Conservation (phyloP, 2,888 invertebrate genomes). For the Lordiphosa andalusiaca region DNA sequence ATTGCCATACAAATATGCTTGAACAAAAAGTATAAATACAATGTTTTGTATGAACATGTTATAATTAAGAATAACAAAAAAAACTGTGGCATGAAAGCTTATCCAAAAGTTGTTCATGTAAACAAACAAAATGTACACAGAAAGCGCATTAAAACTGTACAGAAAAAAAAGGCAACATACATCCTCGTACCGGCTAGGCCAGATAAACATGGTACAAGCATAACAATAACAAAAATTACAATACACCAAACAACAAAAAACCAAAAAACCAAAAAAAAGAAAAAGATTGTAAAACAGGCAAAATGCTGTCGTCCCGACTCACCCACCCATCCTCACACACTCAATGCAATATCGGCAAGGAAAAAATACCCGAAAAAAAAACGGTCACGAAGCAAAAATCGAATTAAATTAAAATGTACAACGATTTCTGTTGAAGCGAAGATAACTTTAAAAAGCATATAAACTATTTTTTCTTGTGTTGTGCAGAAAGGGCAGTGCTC, state of each 20-base stretch:
- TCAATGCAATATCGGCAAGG: neutral
- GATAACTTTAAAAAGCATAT: slow-evolving; percentile 24
- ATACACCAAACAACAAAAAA: slow-evolving; percentile 5
- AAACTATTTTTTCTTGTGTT: slow-evolving; percentile 32
- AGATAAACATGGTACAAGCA: no score
- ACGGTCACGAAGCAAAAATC: slow-evolving; percentile 16
- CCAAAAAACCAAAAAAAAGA: no score
- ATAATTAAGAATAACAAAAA: slow-evolving; percentile 3
- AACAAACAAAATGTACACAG: slow-evolving; percentile 27
- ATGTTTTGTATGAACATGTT: no score
- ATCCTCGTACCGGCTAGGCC: no score
- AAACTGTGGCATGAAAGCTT: neutral
- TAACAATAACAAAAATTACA: slow-evolving; percentile 11
- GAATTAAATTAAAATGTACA: slow-evolving; percentile 55
- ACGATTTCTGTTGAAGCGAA: slow-evolving; percentile 27
- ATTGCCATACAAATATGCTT: no score
- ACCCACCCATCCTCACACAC: neutral
- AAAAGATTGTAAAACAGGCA: slow-evolving; percentile 28
- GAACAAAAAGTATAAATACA: no score
- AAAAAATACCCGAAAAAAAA: slow-evolving; percentile 7
- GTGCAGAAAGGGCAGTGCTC: no score
- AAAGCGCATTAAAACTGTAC: slow-evolving; percentile 42
- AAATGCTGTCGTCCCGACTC: slow-evolving; percentile 7
- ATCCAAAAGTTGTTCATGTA: slow-evolving; percentile 7
- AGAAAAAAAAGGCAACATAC: slow-evolving; percentile 17